phyloP scores from a whole-genome alignment of 2,888 invertebrate species.

The Calliphora vomitoria region DNA sequence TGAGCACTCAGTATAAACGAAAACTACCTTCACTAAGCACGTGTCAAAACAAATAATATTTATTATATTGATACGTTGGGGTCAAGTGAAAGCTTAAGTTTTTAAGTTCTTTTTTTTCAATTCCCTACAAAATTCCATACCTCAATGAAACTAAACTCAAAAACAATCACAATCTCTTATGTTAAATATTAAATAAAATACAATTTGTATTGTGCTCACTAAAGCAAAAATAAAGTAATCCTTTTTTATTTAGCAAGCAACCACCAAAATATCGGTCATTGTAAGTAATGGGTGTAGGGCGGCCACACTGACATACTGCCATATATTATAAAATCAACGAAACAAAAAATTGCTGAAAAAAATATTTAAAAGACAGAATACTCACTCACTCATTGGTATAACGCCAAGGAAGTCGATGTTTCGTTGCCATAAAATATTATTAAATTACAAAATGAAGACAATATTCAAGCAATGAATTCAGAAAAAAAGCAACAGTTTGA shows the following conservation, averaged over 20 bases:
- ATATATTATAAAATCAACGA: conserved; percentile 80
- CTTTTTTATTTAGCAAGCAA: conserved; percentile 10
- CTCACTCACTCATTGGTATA: conserved; percentile 77
- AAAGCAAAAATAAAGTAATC: conserved; percentile 33
- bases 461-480: conserved; percentile 46
- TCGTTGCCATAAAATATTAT: conserved; percentile 80
- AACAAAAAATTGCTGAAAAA: conserved; percentile 29
- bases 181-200: conserved; percentile 47
- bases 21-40: conserved; percentile 67
- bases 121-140: conserved; percentile 47
- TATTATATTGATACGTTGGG: conserved; percentile 82
- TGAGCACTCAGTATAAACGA: not conserved
- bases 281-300: conserved; percentile 82
- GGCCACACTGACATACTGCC: conserved; percentile 82
- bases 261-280: conserved; percentile 64
- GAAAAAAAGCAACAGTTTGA: conserved; percentile 18
- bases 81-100: conserved; percentile 83
- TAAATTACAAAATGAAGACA: conserved; percentile 82
- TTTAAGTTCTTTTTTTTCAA: conserved; percentile 47
- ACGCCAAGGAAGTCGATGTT: conserved; percentile 53
- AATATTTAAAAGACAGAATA: not conserved
- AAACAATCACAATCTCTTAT: conserved; percentile 59
- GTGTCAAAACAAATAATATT: conserved; percentile 77
- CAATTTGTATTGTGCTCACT: conserved; percentile 30
- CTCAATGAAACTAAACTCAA: not conserved